These are phyloP conservation scores for Archips crataeganus DNA, from an alignment of 2,888 invertebrate genomes.

Conservation along the genomic window DNA sequence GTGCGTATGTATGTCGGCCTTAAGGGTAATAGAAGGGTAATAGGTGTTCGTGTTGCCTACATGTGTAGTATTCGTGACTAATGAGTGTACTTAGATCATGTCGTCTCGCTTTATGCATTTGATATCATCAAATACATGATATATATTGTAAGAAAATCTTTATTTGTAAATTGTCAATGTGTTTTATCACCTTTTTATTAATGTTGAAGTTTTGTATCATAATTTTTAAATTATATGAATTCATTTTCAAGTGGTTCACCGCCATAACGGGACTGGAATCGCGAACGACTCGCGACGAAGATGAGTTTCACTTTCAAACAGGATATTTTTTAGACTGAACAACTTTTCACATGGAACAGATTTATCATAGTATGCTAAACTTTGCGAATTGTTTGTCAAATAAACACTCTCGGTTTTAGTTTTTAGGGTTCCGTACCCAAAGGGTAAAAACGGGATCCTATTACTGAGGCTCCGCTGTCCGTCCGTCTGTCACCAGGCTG, in stretches of 20 bases:
- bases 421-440: not conserved
- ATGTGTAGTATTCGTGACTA: conserved; percentile 48
- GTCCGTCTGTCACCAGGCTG: too few relatives aligned
- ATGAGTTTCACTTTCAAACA: conserved; percentile 42
- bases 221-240: conserved; percentile 17
- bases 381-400: conserved; percentile 5
- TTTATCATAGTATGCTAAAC: conserved; percentile 11
- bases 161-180: not conserved
- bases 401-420: conserved; percentile 20
- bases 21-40: conserved; percentile 16
- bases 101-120: conserved; percentile 1
- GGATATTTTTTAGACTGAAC: conserved; percentile 30
- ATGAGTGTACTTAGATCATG: conserved; percentile 22
- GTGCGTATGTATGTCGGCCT: conserved; percentile 7
- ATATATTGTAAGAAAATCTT: not conserved
- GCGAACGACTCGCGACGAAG: conserved; percentile 16
- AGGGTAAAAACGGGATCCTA: too few relatives aligned
- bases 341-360: conserved; percentile 18
- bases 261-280: conserved; percentile 28
- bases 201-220: not conserved
- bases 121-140: conserved; percentile 1
- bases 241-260: conserved; percentile 26
- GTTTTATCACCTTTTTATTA: not conserved
- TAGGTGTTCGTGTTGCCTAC: conserved; percentile 46
- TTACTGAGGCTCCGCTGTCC: too few relatives aligned